Base-by-base conservation (phyloP, 2,113 vertebrate genomes). In the Anhinga rufa region DNA sequence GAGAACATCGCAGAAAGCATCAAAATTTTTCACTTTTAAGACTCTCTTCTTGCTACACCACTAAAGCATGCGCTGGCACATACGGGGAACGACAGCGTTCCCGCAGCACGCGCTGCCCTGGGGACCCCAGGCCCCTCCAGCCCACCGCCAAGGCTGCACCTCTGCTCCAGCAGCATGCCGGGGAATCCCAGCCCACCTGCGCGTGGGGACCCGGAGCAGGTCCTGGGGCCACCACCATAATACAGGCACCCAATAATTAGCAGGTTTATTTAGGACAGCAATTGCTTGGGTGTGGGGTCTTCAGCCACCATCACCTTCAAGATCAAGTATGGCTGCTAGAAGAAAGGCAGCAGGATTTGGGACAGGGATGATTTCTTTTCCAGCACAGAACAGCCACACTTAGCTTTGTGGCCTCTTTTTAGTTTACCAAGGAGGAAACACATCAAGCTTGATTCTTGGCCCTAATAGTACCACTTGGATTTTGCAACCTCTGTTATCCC, bases 51-150 rank as follows among this genome's bases (percentile, higher is more conserved):
- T 4, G 9, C 58, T 9, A 9, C 51, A 48, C 4, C 46, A 21
- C 77, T 32, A 46, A 24, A 7, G 25, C 12, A 1, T 0, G 25
- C 42, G 6, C 1, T 1, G 11, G 26, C 26, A 12, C 32, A 7
- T 9, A 7, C 0, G 9, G n/a, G 76, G 61, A 65, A 0, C 0
- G 4, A 8, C 76, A 61, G 61, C 0, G 3, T 54, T 15, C 16
- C 58, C 5, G 1, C 36, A 25, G 88, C 87, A 49, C 29, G 29
- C 0, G 0, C 48, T 52, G 64, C 54, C 70, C 65, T 38, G 64
- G 42, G 70, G 54, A 34, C 4, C 69, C 64, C 81, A 18, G 54
- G 5, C 32, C 12, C 54, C 75, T 25, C 34, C 85, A 58, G 36
- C n/a, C 54, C 36, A 28, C 32, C 2, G 1, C 48, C 32, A 34